These are phyloP conservation scores for Clivina fossor DNA, from an alignment of 2,888 invertebrate species.

Conservation along the genomic window DNA sequence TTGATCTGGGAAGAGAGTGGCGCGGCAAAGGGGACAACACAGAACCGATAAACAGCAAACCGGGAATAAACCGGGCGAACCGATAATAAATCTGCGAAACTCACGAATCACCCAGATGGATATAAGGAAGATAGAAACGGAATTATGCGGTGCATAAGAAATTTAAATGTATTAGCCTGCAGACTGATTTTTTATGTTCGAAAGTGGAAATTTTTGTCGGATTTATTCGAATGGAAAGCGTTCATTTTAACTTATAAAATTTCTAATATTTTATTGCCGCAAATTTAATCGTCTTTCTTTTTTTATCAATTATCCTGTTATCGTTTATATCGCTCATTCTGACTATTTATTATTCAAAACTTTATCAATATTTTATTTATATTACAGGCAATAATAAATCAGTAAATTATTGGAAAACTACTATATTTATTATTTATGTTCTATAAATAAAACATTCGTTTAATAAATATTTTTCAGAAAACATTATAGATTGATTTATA, in stretches of 20 bases:
- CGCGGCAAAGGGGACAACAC: constrained; percentile 12
- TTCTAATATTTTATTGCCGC: not conserved
- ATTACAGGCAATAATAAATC: too few species aligned
- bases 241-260: not conserved
- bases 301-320: too few species aligned
- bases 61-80: constrained; percentile 31
- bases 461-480: too few species aligned
- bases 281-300: constrained; percentile 6
- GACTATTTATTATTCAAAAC: too few species aligned
- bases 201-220: constrained; percentile 25
- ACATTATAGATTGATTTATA: too few species aligned
- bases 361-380: too few species aligned
- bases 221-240: constrained; percentile 5
- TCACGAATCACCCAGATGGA: constrained; percentile 16
- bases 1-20: too few species aligned
- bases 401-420: too few species aligned
- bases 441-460: too few species aligned
- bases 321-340: too few species aligned
- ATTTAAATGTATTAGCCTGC: constrained; percentile 14
- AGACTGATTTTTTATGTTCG: constrained; percentile 14
- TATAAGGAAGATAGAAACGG: constrained; percentile 17
- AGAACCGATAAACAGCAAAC: constrained; percentile 33
- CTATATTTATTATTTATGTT: too few species aligned
- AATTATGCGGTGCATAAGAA: constrained; percentile 26
- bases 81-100: constrained; percentile 28